Evolutionary conservation across 2,113 vertebrate genomes (phyloP).

Genomic region (Hemicordylus capensis): DNA sequence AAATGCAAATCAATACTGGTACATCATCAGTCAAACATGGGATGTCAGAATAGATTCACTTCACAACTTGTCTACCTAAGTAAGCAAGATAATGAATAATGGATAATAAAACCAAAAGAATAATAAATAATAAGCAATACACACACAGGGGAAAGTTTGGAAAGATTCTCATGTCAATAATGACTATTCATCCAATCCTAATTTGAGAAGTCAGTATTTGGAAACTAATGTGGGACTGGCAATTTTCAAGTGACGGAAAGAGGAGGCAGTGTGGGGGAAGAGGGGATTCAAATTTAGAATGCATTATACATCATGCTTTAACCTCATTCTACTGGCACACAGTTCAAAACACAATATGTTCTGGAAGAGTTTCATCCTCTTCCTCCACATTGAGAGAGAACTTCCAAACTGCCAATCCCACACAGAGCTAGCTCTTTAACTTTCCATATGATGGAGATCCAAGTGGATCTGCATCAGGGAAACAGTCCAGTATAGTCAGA

Average conservation of each 20-base stretch:
- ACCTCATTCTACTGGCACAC: background rate
- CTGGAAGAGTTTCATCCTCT: background rate
- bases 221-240: background rate
- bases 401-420: background rate
- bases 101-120: background rate
- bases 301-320: background rate
- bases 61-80: background rate
- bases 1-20: slow-evolving; percentile 16
- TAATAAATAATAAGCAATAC: background rate
- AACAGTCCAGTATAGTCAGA: background rate
- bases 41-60: background rate
- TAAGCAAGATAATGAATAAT: background rate
- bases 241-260: background rate
- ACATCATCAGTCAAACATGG: background rate
- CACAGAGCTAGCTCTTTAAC: background rate
- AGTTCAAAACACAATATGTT: background rate
- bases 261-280: background rate
- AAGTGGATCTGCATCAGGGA: too few species aligned
- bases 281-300: background rate
- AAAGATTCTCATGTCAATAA: background rate
- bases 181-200: background rate
- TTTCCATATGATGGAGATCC: background rate
- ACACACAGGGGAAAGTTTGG: background rate
- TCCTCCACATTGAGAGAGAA: background rate
- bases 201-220: background rate